Conservation (phyloP, 2,797 vertebrate species). For the Schizothorax lantsangensis region DNA sequence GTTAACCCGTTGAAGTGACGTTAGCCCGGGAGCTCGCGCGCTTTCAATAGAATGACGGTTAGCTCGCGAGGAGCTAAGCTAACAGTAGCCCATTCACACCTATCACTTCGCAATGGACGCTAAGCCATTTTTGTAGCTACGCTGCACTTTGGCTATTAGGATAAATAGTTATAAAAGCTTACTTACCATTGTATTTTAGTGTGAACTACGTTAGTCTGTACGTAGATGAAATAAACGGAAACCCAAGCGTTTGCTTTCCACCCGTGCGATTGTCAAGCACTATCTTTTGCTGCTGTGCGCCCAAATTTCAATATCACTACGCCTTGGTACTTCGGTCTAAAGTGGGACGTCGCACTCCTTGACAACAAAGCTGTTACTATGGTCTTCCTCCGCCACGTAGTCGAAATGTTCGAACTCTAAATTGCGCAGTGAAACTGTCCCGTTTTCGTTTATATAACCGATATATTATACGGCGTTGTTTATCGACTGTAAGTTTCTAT, state of each 20-base stretch:
- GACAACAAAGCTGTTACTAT: constrained; percentile 63
- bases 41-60: constrained; percentile 27
- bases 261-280: constrained; percentile 44
- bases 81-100: constrained; percentile 39
- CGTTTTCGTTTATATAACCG: background rate
- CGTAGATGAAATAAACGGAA: background rate
- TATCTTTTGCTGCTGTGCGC: constrained; percentile 58
- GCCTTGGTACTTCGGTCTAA: constrained; percentile 60
- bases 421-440: background rate
- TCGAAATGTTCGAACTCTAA: constrained; percentile 14
- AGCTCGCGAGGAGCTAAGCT: constrained; percentile 24
- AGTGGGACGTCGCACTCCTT: constrained; percentile 63
- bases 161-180: background rate
- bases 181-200: constrained; percentile 58
- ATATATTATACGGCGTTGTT: background rate
- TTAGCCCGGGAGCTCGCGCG: constrained; percentile 24
- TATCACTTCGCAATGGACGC: background rate
- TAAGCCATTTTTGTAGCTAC: background rate
- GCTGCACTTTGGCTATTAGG: background rate
- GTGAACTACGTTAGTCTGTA: background rate
- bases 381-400: constrained; percentile 60
- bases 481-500: background rate
- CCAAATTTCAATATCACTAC: constrained; percentile 61
- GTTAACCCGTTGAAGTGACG: background rate
- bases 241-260: constrained; percentile 13